phyloP scores from a whole-genome alignment of 1,140 invertebrate species.

The Ooceraea biroi region DNA sequence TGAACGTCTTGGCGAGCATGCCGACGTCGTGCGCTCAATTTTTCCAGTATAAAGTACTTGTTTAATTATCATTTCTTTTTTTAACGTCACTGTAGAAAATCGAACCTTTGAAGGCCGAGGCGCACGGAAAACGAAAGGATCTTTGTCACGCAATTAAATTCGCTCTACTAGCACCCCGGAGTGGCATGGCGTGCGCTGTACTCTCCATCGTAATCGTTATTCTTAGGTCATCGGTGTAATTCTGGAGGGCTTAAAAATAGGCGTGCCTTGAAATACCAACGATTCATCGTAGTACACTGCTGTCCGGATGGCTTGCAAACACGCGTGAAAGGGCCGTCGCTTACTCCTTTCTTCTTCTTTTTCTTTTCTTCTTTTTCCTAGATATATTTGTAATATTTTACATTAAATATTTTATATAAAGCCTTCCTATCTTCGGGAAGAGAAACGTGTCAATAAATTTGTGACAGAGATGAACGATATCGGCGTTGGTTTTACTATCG shows the following conservation, averaged over 20 bases:
- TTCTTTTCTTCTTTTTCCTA: too few relatives aligned
- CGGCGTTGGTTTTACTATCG: too few relatives aligned
- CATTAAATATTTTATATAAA: slow-evolving; percentile 10
- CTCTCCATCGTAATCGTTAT: slow-evolving; percentile 55
- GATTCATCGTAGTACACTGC: slow-evolving; percentile 29
- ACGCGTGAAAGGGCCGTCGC: neutral
- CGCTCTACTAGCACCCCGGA: slow-evolving; percentile 25
- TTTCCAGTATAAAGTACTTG: neutral
- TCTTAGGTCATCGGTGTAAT: slow-evolving; percentile 59
- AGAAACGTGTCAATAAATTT: neutral
- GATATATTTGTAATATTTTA: neutral
- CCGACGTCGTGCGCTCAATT: neutral
- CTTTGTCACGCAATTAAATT: slow-evolving; percentile 36
- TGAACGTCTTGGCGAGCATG: neutral
- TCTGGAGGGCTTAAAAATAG: slow-evolving; percentile 59
- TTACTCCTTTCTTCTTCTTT: neutral
- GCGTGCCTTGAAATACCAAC: slow-evolving; percentile 54
- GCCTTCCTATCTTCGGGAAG: neutral
- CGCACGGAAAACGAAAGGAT: slow-evolving; percentile 9
- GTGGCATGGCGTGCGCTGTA: slow-evolving; percentile 22
- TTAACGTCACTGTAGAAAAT: neutral
- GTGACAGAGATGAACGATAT: neutral
- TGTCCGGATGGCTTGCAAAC: neutral
- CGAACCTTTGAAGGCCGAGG: neutral
- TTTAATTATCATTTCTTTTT: neutral